Evolutionary conservation across 1,140 invertebrate species (phyloP).

Genomic region (Drosophila virilis): DNA sequence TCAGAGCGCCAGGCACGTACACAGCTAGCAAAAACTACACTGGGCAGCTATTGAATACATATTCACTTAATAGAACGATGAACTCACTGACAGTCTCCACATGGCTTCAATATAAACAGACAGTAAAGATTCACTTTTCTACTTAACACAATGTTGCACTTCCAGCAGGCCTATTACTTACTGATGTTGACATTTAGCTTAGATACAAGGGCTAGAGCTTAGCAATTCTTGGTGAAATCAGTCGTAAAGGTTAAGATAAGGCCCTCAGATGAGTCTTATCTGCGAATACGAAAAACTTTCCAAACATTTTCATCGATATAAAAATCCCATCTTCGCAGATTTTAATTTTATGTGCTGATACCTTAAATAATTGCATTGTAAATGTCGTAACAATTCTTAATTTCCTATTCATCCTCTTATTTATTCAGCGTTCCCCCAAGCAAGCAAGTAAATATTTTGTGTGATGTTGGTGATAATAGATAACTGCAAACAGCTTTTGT

Average conservation of each 20-base stretch:
- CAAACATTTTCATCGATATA: not conserved
- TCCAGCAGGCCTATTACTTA: no score
- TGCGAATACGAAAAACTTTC: not conserved
- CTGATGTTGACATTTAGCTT: not conserved
- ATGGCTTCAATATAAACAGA: not conserved
- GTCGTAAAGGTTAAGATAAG: not conserved
- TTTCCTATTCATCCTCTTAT: not conserved
- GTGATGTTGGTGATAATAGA: not conserved
- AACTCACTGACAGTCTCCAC: conserved; percentile 1
- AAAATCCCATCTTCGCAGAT: no score
- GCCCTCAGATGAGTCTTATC: not conserved
- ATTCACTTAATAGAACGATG: conserved; percentile 5
- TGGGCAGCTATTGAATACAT: conserved; percentile 13
- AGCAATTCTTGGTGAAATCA: not conserved
- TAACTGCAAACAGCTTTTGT: not conserved
- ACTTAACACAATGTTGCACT: conserved; percentile 4
- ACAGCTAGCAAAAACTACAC: conserved; percentile 9
- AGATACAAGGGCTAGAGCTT: not conserved
- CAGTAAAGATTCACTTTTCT: not conserved
- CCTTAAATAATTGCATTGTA: not conserved
- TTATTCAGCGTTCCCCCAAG: not conserved
- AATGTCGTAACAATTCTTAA: not conserved
- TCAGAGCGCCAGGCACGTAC: conserved; percentile 51
- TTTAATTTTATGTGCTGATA: no score
- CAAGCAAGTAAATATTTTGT: conserved; percentile 3